Evolutionary conservation across 2,797 vertebrate species (phyloP).

Genomic region (Eulemur mongoz): DNA sequence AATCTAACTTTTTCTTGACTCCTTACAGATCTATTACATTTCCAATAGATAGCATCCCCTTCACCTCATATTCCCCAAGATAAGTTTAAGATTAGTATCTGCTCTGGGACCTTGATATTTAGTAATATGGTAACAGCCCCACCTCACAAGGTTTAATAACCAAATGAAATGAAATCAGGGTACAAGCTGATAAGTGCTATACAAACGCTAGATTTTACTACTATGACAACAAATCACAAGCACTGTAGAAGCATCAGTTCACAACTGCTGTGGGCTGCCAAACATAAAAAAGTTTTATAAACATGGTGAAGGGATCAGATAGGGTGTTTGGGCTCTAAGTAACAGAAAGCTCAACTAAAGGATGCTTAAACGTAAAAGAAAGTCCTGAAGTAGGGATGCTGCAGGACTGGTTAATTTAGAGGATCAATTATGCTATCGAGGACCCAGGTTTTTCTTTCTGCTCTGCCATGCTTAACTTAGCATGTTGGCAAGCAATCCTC

Average conservation of each 20-base stretch:
- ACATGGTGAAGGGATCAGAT: neutral
- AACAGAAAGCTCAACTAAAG: neutral
- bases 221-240: neutral
- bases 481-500: neutral
- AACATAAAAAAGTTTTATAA: neutral
- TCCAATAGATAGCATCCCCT: neutral
- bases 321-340: neutral
- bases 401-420: neutral
- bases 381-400: neutral
- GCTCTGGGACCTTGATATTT: neutral
- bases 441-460: neutral
- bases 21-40: neutral
- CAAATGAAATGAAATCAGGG: neutral
- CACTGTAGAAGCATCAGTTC: neutral
- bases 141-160: neutral
- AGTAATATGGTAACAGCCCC: neutral
- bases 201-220: neutral
- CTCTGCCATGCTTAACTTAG: neutral
- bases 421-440: neutral
- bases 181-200: neutral
- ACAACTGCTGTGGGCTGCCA: neutral
- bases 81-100: neutral
- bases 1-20: neutral
- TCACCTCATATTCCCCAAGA: neutral
- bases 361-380: neutral